Evolutionary conservation across 2,797 vertebrate species (phyloP).

Genomic region (Centropyge bicolor): DNA sequence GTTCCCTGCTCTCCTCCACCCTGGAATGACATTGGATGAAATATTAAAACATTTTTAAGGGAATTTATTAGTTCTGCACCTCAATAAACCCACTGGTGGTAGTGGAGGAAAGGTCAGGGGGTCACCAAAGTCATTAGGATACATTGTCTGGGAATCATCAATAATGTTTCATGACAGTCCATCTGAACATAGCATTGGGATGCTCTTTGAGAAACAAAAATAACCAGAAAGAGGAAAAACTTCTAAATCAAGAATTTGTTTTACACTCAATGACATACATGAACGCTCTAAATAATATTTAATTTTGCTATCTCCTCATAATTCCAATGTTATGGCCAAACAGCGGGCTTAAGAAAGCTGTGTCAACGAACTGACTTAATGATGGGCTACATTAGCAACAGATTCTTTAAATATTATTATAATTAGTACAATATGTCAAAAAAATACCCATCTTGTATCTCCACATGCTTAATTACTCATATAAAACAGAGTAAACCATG

Average conservation of each 20-base stretch:
- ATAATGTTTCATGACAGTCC: too few species aligned
- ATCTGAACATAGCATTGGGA: too few species aligned
- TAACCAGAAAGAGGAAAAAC: not conserved
- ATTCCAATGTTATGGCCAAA: not conserved
- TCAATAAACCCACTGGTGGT: not conserved
- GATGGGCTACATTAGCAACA: not conserved
- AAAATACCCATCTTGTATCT: not conserved
- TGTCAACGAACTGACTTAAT: not conserved
- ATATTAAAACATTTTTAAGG: not conserved
- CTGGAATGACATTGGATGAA: constrained; percentile 77
- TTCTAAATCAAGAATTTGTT: not conserved
- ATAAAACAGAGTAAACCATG: not conserved
- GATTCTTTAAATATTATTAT: not conserved
- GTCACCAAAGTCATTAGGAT: too few species aligned
- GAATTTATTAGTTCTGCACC: not conserved
- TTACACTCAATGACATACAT: not conserved
- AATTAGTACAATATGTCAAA: not conserved
- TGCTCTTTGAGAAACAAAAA: too few species aligned
- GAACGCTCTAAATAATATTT: not conserved
- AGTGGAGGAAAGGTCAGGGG: too few species aligned
- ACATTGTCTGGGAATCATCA: too few species aligned
- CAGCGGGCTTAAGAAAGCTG: not conserved
- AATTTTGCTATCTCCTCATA: not conserved
- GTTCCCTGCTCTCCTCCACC: constrained; percentile 84
- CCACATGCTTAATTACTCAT: not conserved